phyloP scores from a whole-genome alignment of 1,140 invertebrate genomes.

The Sarcophaga peregrina region DNA sequence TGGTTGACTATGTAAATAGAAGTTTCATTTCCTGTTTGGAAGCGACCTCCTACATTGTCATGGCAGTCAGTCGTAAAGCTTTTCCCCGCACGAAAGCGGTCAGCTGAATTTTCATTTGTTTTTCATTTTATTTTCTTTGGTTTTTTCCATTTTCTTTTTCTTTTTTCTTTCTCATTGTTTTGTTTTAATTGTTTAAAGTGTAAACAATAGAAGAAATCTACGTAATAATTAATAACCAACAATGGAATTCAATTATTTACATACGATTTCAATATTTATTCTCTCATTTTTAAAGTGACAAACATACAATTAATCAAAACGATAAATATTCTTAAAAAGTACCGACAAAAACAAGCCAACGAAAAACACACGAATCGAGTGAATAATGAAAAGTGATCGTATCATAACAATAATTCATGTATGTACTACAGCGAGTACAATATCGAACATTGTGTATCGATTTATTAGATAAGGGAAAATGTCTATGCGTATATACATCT shows the following conservation, averaged over 20 bases:
- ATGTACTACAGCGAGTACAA: too few relatives aligned
- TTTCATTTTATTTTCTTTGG: too few relatives aligned
- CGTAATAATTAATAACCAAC: conserved; percentile 20
- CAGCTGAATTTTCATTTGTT: background rate
- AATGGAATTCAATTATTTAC: conserved; percentile 21
- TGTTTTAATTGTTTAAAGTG: background rate
- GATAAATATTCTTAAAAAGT: background rate
- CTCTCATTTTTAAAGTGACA: conserved; percentile 29
- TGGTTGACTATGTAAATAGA: background rate
- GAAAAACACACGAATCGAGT: too few relatives aligned
- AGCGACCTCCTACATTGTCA: conserved; percentile 4
- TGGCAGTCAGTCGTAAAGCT: background rate
- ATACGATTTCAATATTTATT: conserved; percentile 16
- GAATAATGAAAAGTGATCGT: too few relatives aligned
- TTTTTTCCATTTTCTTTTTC: too few relatives aligned
- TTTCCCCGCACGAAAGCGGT: conserved; percentile 11
- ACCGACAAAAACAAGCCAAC: too few relatives aligned
- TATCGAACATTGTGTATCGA: too few relatives aligned
- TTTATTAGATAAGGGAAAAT: too few relatives aligned
- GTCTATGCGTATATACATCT: too few relatives aligned
- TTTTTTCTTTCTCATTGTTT: too few relatives aligned
- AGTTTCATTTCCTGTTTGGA: background rate
- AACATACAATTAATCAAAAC: conserved; percentile 37
- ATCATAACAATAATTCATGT: too few relatives aligned
- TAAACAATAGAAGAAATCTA: conserved; percentile 11